A percentile compares a stretch with the other conserved stretches of the same genome.
Conservation (phyloP, 2,797 vertebrate genomes). For the Gallirallus australis region DNA sequence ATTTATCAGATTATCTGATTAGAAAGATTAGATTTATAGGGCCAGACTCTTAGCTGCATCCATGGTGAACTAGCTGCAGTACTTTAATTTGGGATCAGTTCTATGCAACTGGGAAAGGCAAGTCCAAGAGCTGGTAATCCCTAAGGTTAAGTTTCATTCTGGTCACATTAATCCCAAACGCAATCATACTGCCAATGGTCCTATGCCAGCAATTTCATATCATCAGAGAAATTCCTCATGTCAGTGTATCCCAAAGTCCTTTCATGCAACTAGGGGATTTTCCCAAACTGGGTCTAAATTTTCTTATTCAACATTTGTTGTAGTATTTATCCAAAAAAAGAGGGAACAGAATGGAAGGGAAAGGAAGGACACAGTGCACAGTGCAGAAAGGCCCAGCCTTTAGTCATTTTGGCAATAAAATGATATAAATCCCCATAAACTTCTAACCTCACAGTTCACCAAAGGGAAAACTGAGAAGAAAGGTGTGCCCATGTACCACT, state of each 20-base stretch:
- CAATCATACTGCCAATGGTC: not conserved
- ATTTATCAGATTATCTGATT: constrained; percentile 59
- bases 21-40: constrained; percentile 33
- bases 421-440: not conserved
- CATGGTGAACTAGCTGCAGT: not conserved
- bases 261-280: not conserved
- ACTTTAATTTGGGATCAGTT: not conserved
- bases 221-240: not conserved
- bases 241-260: not conserved
- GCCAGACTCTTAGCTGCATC: not conserved
- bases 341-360: too few relatives aligned
- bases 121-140: not conserved
- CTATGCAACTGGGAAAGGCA: not conserved
- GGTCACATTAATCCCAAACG: not conserved
- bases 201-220: not conserved
- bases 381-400: not conserved
- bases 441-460: not conserved
- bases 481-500: not conserved
- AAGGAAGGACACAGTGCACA: not conserved
- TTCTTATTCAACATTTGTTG: not conserved
- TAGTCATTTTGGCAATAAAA: not conserved
- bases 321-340: too few relatives aligned
- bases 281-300: not conserved
- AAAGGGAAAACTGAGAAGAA: not conserved
- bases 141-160: not conserved